Base-by-base conservation (phyloP, 1,140 invertebrate species). In the Rhagoletis zephyria region DNA sequence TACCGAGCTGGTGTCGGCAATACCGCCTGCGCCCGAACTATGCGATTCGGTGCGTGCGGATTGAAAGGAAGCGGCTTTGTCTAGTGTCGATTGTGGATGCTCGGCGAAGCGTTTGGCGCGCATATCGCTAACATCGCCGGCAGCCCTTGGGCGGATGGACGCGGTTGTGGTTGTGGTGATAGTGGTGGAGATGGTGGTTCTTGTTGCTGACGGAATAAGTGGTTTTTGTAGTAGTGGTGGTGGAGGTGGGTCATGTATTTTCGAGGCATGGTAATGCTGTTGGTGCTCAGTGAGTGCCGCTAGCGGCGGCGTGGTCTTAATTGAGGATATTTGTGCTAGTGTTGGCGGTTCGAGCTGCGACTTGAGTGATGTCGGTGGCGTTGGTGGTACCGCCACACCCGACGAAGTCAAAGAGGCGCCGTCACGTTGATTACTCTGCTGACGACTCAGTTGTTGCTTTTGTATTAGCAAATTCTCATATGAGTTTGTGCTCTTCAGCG, bases 41-140 rank as follows among this genome's bases (percentile, higher is more conserved):
- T 90, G 91, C 63, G 91, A 92, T 89, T 92, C 91, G 90, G 91
- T 92, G 89, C 91, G 91, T 59, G 89, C 90, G 77, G 91, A 92
- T 89, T 92, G 91, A 89, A 92, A 92, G 89, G 91, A 92, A 88
- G 91, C 91, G 90, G 90, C 91, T 91, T 92, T 92, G 91, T 92
- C 91, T 91, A 92, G 88, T 85, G 88, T 91, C 90, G 91, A 91
- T 92, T 92, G 91, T 89, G 90, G 91, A 92, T 92, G 91, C 91
- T 92, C 91, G 89, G 88, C 87, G 88, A 89, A 89, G 65, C 89
- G 89, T 85, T 89, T 87, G 85, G 74, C 70, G 56, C 81, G 67
- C 61, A 87, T 63, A 51, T 85, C 63, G 63, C 89, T 60, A 10
- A 85, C 86, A 87, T 45, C 87, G 89, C 88, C 89, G 67, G 87